Base-by-base conservation (phyloP, 2,888 invertebrate genomes). In the Hypercompe scribonia region DNA sequence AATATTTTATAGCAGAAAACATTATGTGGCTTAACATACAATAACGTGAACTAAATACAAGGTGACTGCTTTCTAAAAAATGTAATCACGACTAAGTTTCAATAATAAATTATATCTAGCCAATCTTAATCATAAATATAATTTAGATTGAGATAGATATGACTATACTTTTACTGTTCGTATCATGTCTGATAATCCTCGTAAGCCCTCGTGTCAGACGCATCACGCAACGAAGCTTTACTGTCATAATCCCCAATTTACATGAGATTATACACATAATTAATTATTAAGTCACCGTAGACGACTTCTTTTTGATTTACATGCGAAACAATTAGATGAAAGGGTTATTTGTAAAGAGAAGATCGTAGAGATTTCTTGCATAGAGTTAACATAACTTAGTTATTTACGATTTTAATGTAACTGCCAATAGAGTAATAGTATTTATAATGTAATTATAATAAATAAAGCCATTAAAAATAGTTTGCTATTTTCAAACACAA, bases 221-320 rank as follows among this genome's bases (percentile, higher is more conserved):
- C 71, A 72, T 69, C 58, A 65, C 58, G 65, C 65, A 21, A 65
- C 68, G 75, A n/a, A 64, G 65, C 63, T 58, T 61, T 78, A 74
- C 76, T 70, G 70, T 74, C 78, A 71, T 78, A 81, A 84, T 75
- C 84, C 70, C 67, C 76, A 82, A 82, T 84, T 84, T 81, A 84
- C 81, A 81, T 65, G 78, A 80, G 86, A 83, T 85, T 87, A 84
- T 76, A 72, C 65, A 67, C 66, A 73, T 83, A 80, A 87, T 86
- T 83, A 81, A 83, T 86, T 79, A 77, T 69, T 74, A 73, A 81
- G 78, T 72, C 67, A 77, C 68, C 72, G 65, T 50, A 61, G 50
- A 71, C 65, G 58, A 74, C 67, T 72, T 33, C 24, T 13, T 73
- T 82, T 80, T 77, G 77, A 71, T 73, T 72, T 65, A 63, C 13